A percentile compares a stretch with the other conserved stretches of the same genome.
Conservation (phyloP, 2,888 invertebrate genomes). For the Diogma glabrata region DNA sequence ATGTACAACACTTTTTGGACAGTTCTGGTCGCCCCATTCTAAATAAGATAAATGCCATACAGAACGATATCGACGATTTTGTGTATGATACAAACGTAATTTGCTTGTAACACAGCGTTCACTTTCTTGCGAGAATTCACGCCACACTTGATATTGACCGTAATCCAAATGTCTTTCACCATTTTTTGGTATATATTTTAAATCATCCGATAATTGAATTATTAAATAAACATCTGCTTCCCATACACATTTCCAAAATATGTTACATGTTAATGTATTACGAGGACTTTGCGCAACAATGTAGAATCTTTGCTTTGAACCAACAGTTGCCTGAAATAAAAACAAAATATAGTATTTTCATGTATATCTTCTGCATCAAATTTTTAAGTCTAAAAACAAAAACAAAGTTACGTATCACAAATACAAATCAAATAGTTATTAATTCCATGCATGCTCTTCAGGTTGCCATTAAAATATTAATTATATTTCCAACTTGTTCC, state of each 20-base stretch:
- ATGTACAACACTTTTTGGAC: constrained; percentile 35
- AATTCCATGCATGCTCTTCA: too few relatives aligned
- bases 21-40: constrained; percentile 52
- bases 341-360: constrained; percentile 10
- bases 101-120: constrained; percentile 52
- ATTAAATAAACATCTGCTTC: constrained; percentile 75
- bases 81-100: constrained; percentile 44
- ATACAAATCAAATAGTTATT: too few relatives aligned
- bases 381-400: too few relatives aligned
- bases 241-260: constrained; percentile 87
- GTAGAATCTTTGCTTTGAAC: constrained; percentile 73
- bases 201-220: constrained; percentile 59
- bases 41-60: constrained; percentile 78
- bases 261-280: constrained; percentile 32
- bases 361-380: too few relatives aligned
- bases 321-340: constrained; percentile 59
- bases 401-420: too few relatives aligned
- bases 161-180: constrained; percentile 47
- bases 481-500: too few relatives aligned
- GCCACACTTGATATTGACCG: constrained; percentile 61
- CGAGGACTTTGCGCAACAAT: constrained; percentile 46
- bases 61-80: constrained; percentile 44
- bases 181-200: constrained; percentile 48
- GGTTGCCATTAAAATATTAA: too few relatives aligned
- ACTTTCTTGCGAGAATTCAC: constrained; percentile 53